Evolutionary conservation across 2,113 vertebrate species (phyloP).

Genomic region (Promerops cafer): DNA sequence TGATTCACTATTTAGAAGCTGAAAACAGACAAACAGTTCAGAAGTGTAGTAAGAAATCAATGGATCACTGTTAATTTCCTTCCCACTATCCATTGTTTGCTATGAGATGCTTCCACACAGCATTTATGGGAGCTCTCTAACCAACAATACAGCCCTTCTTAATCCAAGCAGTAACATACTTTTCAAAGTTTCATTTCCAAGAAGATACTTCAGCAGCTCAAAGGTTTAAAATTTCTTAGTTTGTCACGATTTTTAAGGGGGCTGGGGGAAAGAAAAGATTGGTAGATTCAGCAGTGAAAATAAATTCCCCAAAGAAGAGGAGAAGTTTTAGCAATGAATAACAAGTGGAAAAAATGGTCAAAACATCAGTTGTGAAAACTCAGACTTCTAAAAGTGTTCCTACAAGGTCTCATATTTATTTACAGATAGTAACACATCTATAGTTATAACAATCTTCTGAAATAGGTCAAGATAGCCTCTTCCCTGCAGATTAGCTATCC

Average conservation of each 20-base stretch:
- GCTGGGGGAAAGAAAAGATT: not conserved
- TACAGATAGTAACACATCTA: not conserved
- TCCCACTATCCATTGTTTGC: not conserved
- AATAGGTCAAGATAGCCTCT: not conserved
- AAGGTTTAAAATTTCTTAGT: not conserved
- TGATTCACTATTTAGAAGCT: conserved; percentile 8
- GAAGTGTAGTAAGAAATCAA: conserved; percentile 18
- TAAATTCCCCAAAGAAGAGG: not conserved
- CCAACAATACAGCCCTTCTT: conserved; percentile 32
- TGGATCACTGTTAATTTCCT: conserved; percentile 18
- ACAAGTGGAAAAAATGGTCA: not conserved
- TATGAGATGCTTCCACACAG: not conserved
- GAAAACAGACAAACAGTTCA: conserved; percentile 12
- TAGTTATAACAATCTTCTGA: not conserved
- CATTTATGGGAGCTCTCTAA: not conserved
- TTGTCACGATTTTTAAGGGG: not conserved
- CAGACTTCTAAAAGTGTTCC: not conserved
- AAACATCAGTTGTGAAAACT: not conserved
- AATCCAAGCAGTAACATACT: not conserved
- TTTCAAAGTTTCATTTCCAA: conserved; percentile 9
- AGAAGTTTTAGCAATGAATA: not conserved
- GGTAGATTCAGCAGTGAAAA: not conserved
- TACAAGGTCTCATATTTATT: not conserved
- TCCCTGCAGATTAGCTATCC: not conserved
- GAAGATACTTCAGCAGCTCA: not conserved